A percentile compares a stretch with the other conserved stretches of the same genome.
These are phyloP conservation scores for Drymonia ruficornis DNA, from an alignment of 2,888 invertebrate species.

Conservation along the genomic window DNA sequence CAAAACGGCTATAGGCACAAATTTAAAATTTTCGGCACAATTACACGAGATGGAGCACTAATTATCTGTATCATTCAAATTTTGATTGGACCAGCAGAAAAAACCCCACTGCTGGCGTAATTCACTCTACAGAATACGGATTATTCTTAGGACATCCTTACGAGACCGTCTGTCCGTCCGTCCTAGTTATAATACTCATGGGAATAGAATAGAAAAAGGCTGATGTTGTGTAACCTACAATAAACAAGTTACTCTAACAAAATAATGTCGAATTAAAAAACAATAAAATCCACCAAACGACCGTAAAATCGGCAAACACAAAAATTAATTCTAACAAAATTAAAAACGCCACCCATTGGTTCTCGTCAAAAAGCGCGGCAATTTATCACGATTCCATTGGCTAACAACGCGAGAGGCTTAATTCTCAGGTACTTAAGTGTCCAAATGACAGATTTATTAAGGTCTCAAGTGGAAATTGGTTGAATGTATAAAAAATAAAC, in stretches of 20 bases:
- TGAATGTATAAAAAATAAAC: slow-evolving; percentile 50
- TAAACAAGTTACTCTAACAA: not conserved
- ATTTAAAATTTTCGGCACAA: no score
- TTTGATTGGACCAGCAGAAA: no score
- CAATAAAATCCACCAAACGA: not conserved
- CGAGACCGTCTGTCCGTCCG: no score
- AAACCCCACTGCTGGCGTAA: no score
- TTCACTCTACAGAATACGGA: no score
- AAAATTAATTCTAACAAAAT: slow-evolving; percentile 25
- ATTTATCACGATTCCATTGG: slow-evolving; percentile 58
- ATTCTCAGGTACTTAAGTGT: slow-evolving; percentile 55
- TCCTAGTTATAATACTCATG: no score
- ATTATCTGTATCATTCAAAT: no score
- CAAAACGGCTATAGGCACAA: no score
- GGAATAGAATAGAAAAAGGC: no score
- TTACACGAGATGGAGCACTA: no score
- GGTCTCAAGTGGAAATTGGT: slow-evolving; percentile 53
- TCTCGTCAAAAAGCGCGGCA: slow-evolving; percentile 46
- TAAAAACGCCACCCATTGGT: slow-evolving; percentile 4
- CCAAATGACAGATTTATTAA: slow-evolving; percentile 71
- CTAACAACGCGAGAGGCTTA: slow-evolving; percentile 57
- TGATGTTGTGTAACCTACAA: no score
- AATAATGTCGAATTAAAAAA: not conserved
- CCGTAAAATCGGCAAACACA: slow-evolving; percentile 9
- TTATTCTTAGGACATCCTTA: no score